phyloP scores from a whole-genome alignment of 64 coral and sea anemone genomes.

The Montipora capricornis region DNA sequence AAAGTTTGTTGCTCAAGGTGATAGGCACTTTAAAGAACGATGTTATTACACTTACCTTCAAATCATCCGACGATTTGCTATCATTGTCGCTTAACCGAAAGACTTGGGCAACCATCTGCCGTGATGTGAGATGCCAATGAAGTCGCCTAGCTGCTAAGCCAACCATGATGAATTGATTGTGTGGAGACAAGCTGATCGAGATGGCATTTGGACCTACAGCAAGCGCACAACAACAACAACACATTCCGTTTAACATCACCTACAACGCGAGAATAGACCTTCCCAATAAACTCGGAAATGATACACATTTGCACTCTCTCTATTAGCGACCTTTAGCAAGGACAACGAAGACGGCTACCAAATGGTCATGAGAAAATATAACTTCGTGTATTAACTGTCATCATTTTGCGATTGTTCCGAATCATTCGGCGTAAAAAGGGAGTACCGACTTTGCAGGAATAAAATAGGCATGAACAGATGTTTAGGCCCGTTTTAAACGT shows the following conservation, averaged over 20 bases:
- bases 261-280: background rate
- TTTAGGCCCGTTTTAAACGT: too few species aligned
- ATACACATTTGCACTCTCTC: too few species aligned
- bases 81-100: conserved; percentile 66
- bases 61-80: conserved; percentile 12
- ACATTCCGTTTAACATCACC: background rate
- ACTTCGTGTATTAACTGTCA: too few species aligned
- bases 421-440: too few species aligned
- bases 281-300: background rate
- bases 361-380: too few species aligned
- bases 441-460: too few species aligned
- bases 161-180: conserved; percentile 81
- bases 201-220: conserved; percentile 88
- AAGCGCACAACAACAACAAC: background rate
- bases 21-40: too few species aligned
- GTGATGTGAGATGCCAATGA: conserved; percentile 88
- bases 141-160: conserved; percentile 85
- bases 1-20: too few species aligned
- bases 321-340: too few species aligned
- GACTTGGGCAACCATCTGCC: conserved; percentile 85
- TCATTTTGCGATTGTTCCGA: too few species aligned
- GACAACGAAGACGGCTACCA: too few species aligned
- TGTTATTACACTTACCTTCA: conserved; percentile 42
- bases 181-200: conserved; percentile 84
- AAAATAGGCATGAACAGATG: too few species aligned